Percentiles rank a stretch among this genome's conserved stretches.
Conservation (phyloP, 2,888 invertebrate genomes). For the Aquatica leii region DNA sequence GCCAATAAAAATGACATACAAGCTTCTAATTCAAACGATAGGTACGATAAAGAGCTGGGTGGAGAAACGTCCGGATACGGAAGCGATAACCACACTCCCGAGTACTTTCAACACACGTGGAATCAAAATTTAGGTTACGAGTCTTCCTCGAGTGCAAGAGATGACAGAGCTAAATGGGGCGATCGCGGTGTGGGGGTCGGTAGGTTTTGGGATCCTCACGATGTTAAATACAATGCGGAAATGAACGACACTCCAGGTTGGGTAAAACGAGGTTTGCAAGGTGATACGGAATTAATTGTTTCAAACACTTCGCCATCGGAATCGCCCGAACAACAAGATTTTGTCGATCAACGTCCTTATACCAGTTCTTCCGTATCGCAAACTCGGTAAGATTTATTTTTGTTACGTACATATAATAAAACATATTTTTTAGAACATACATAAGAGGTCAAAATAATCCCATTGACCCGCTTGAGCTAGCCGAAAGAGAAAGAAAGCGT, state of each 20-base stretch:
- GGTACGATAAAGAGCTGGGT: slow-evolving; percentile 64
- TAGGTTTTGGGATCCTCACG: slow-evolving; percentile 71
- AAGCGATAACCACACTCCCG: slow-evolving; percentile 69
- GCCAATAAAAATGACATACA: slow-evolving; percentile 51
- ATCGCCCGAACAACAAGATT: slow-evolving; percentile 60
- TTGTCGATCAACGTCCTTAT: slow-evolving; percentile 54
- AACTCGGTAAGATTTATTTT: slow-evolving; percentile 45
- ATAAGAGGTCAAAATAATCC: slow-evolving; percentile 88
- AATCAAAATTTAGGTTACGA: slow-evolving; percentile 53
- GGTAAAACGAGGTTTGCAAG: slow-evolving; percentile 64
- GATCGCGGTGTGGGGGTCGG: slow-evolving; percentile 74
- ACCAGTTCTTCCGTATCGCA: slow-evolving; percentile 54
- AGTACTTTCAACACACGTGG: slow-evolving; percentile 49
- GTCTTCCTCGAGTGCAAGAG: slow-evolving; percentile 60
- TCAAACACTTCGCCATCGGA: slow-evolving; percentile 60
- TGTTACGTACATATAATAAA: no score
- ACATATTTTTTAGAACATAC: slow-evolving; percentile 66
- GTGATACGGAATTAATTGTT: slow-evolving; percentile 61
- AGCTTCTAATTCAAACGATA: slow-evolving; percentile 50
- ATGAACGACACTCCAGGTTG: slow-evolving; percentile 61
- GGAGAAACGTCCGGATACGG: slow-evolving; percentile 86
- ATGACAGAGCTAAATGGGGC: slow-evolving; percentile 78
- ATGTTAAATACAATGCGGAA: slow-evolving; percentile 41
- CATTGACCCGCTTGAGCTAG: slow-evolving; percentile 79
- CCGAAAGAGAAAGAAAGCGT: slow-evolving; percentile 82